Percentiles rank a stretch among this genome's conserved stretches.
phyloP scores from a whole-genome alignment of 2,113 vertebrate genomes.

The Sander vitreus region DNA sequence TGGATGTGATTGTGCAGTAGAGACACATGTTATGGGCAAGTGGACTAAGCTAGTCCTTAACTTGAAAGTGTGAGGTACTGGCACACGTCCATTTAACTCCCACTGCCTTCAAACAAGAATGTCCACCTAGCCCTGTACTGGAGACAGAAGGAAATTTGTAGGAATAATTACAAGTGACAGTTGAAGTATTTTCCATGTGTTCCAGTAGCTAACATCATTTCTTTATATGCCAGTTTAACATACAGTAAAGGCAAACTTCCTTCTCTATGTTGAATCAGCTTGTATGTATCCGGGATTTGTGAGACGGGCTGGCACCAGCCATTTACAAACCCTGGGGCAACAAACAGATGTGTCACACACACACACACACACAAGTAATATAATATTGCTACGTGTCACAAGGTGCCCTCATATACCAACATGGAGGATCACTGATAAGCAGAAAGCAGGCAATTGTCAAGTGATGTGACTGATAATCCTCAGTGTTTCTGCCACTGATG shows the following conservation, averaged over 20 bases:
- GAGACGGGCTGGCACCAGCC: background rate
- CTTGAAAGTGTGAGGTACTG: constrained; percentile 44
- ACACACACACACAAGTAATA: background rate
- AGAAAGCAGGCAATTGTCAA: background rate
- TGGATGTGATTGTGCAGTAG: constrained; percentile 5
- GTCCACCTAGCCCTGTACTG: constrained; percentile 23
- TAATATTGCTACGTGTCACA: background rate
- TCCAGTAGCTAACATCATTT: background rate
- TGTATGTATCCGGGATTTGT: background rate
- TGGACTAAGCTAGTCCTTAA: constrained; percentile 9
- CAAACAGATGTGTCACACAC: background rate
- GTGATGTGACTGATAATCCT: background rate
- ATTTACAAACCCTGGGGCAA: constrained; percentile 28
- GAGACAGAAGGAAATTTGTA: background rate
- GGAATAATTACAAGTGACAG: background rate
- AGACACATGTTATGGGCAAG: constrained; percentile 11
- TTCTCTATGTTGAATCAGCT: constrained; percentile 17
- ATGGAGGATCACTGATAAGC: background rate
- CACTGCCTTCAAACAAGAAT: constrained; percentile 41
- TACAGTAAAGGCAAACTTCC: constrained; percentile 29
- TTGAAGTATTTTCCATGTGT: background rate
- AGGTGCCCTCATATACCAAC: background rate
- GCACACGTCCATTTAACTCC: constrained; percentile 34
- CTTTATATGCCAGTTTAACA: background rate
- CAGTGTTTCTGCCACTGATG: background rate